Evolutionary conservation across 2,113 vertebrate species (phyloP).

Genomic region (Prunella fulvescens): DNA sequence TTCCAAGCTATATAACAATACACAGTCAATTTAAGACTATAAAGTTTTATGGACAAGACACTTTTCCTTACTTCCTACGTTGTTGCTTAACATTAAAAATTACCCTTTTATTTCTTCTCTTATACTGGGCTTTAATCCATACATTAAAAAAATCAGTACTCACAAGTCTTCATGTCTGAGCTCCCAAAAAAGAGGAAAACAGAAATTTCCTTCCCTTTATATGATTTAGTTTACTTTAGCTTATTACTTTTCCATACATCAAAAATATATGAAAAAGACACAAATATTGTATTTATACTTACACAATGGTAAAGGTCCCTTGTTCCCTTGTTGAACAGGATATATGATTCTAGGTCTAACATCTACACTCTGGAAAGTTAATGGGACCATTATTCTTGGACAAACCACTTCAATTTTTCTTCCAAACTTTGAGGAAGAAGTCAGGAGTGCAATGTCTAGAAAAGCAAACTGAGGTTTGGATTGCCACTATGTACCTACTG

Average conservation of each 20-base stretch:
- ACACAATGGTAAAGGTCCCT: neutral
- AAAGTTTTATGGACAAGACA: neutral
- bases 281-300: neutral
- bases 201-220: neutral
- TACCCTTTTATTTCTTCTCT: neutral
- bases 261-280: neutral
- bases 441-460: neutral
- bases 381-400: neutral
- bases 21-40: neutral
- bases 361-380: neutral
- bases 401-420: neutral
- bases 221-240: neutral
- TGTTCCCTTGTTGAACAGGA: neutral
- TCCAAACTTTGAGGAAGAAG: neutral
- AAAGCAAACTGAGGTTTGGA: constrained; percentile 46
- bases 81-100: neutral
- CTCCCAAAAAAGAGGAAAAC: neutral
- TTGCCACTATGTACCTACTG: neutral
- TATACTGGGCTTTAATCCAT: neutral
- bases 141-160: neutral
- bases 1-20: neutral
- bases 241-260: neutral
- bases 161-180: neutral
- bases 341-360: neutral
- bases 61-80: neutral